These are phyloP conservation scores for Morone chrysops DNA, from an alignment of 2,113 vertebrate species.

Conservation along the genomic window DNA sequence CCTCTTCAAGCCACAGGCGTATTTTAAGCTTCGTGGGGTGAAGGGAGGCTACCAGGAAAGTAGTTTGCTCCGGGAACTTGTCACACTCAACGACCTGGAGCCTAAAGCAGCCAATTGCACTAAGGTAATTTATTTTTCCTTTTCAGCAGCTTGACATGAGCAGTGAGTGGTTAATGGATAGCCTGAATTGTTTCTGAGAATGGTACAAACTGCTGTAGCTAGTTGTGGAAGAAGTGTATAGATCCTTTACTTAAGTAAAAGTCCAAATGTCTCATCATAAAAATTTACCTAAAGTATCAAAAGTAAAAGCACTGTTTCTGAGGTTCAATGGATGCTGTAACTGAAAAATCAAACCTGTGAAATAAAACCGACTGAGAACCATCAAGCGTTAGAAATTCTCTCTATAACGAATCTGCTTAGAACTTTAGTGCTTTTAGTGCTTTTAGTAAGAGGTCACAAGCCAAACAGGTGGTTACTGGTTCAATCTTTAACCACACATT, in stretches of 20 bases:
- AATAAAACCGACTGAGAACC: background rate
- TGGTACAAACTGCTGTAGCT: background rate
- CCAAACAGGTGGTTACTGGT: background rate
- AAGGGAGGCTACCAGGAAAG: slow-evolving; percentile 99
- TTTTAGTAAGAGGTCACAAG: background rate
- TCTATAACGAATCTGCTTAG: background rate
- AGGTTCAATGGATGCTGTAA: too few species aligned
- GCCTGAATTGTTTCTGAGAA: slow-evolving; percentile 1
- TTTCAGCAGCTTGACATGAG: slow-evolving; percentile 8
- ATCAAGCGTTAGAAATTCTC: background rate
- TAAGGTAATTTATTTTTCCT: slow-evolving; percentile 86
- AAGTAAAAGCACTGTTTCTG: too few species aligned
- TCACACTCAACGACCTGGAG: slow-evolving; percentile 95
- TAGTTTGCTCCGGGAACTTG: slow-evolving; percentile 95
- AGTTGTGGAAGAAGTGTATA: background rate
- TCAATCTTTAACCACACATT: too few species aligned
- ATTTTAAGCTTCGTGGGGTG: slow-evolving; percentile 97
- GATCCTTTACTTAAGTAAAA: too few species aligned
- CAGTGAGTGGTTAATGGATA: slow-evolving; percentile 2
- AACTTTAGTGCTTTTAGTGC: too few species aligned
- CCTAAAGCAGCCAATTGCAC: slow-evolving; percentile 99
- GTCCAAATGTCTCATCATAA: too few species aligned
- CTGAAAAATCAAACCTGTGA: too few species aligned
- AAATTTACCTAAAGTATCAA: too few species aligned
- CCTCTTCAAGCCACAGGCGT: slow-evolving; percentile 95